Conservation (phyloP, 2,888 invertebrate genomes). For the Aleiodes testaceus region DNA sequence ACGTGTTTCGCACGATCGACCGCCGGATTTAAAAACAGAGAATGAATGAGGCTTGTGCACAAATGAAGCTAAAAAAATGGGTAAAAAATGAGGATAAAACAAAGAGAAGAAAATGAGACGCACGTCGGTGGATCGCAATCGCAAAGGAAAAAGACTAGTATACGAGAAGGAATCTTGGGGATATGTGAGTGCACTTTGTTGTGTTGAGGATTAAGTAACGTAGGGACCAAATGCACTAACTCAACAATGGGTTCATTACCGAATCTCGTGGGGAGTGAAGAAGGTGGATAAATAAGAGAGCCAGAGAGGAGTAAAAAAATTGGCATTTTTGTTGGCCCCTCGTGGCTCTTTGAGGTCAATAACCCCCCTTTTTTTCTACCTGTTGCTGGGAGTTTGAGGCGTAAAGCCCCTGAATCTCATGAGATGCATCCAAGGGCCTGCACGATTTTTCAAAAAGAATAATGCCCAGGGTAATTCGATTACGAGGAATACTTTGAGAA, state of each 20-base stretch:
- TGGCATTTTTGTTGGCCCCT: neutral
- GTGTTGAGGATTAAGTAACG: constrained; percentile 1
- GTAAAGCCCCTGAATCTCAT: no score
- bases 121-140: constrained; percentile 26
- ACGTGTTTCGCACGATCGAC: constrained; percentile 41
- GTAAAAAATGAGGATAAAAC: neutral
- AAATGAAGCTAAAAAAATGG: constrained; percentile 1
- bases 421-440: no score
- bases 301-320: neutral
- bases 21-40: constrained; percentile 4
- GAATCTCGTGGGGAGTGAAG: constrained; percentile 43
- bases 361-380: no score
- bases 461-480: no score
- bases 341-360: no score
- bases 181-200: constrained; percentile 16
- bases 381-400: no score
- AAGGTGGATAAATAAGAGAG: constrained; percentile 3
- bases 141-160: constrained; percentile 26
- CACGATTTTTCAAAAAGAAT: no score
- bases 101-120: neutral
- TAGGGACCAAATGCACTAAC: constrained; percentile 3
- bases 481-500: no score
- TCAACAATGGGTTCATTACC: constrained; percentile 57
- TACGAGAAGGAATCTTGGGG: constrained; percentile 11
- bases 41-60: neutral